Evolutionary conservation across 2,888 invertebrate species (phyloP), one percentile per base, ranked within the genome.

Genomic region (Temnothorax ravouxi): DNA sequence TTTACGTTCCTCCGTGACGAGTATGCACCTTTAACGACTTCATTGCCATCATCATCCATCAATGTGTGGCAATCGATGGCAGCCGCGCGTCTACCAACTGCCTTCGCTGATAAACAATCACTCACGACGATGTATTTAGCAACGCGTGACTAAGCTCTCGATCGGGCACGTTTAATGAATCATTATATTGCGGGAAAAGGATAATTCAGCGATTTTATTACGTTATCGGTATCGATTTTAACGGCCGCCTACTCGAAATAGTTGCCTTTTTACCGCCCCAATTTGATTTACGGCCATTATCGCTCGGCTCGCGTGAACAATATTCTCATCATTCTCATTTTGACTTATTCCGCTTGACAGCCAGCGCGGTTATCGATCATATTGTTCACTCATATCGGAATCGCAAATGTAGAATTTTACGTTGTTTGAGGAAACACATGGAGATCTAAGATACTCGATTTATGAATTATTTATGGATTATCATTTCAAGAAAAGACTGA

Each of bases 11-110:
- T 15, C 59, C 59, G 79, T 38, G 54, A 69, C 69, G 59, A 77
- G 54, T 69, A 67, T 56, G 71, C 79, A 69, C 69, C 79, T 81
- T 71, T 81, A 81, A 71, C 52, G 69, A 72, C 64, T 77, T 85
- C 67, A 82, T 83, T 88, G 71, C 71, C 75, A 64, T 80, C 69
- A 67, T 83, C 84, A 86, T 86, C 76, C 84, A 74, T 84, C 84
- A 61, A 69, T 66, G 72, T 69, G 66, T 71, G 69, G 83, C 82
- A 67, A 82, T 82, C 67, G 86, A 79, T 75, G 76, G 74, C 77
- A 75, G 74, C 76, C 56, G 29, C 69, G n/a, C 67, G 71, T 79
- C 79, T 59, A 79, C 69, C 79, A 67, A 77, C 67, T 77, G 67
- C 77, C 66, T 67, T 54, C 11, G 66, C 56, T 21, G 79, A 79